These are phyloP conservation scores for Astyanax mexicanus DNA, from an alignment of 2,797 vertebrate species.

Conservation along the genomic window DNA sequence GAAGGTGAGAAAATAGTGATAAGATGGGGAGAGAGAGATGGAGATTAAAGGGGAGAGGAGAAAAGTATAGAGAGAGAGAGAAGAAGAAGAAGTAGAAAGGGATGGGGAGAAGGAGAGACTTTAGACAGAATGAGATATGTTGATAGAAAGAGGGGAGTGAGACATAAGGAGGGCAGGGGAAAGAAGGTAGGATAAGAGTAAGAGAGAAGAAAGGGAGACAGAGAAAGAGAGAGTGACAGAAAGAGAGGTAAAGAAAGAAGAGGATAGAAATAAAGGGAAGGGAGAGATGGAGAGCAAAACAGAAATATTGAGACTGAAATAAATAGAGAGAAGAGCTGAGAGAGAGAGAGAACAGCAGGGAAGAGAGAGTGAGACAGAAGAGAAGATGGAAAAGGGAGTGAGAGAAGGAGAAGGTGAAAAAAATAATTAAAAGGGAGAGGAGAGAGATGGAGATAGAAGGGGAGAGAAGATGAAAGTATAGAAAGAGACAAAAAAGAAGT, in stretches of 20 bases:
- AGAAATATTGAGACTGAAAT: background rate
- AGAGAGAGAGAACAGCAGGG: too few relatives aligned
- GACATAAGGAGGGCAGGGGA: too few relatives aligned
- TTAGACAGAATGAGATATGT: background rate
- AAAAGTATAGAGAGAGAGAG: background rate
- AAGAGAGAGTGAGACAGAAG: constrained; percentile 56
- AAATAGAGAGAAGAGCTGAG: constrained; percentile 17
- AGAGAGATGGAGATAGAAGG: too few relatives aligned
- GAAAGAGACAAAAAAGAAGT: too few relatives aligned
- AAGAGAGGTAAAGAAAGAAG: background rate
- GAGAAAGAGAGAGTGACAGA: too few relatives aligned
- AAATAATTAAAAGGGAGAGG: too few relatives aligned
- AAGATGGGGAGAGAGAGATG: background rate
- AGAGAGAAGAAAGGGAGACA: background rate
- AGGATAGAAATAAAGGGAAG: background rate
- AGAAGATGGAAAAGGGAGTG: too few relatives aligned
- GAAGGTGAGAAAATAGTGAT: background rate
- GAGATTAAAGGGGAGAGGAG: background rate
- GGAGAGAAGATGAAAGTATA: too few relatives aligned
- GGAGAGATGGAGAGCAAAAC: background rate
- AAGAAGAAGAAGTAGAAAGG: background rate
- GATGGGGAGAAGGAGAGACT: background rate
- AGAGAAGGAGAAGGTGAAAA: too few relatives aligned
- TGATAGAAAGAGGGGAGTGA: background rate
- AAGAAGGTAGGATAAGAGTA: too few relatives aligned